Base-by-base conservation (phyloP, 2,888 invertebrate species). In the Acronicta leporina region DNA sequence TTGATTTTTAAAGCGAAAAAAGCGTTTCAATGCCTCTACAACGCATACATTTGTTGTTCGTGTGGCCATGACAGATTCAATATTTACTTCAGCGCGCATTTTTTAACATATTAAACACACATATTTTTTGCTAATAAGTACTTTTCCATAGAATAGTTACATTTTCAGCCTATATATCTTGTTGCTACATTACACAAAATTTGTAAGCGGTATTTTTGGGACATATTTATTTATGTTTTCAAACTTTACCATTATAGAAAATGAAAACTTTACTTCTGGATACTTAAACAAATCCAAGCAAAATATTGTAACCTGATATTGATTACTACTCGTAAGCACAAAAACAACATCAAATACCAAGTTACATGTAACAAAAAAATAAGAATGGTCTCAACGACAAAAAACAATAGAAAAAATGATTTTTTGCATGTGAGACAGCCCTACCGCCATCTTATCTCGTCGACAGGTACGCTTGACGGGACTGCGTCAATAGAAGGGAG, bases 381-480 rank as follows among this genome's bases (percentile, higher is more conserved):
- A 15, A 44, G 30, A 57, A 42, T 55, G 27, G 20, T 41, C 15
- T 1, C 0, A 16, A 11, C 5, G n/a, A 14, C 0, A 43, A 25
- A 35, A 53, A 43, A 30, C 4, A 27, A 25, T 25, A 13, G 6
- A 45, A 16, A 40, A 48, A 33, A 44, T 44, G 10, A 14, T 52
- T 54, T 55, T n/a, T 38, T 38, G 35, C 9, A 9, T 43, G 9
- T 1, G 47, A 63, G 81, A 5, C 87, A 90, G 68, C 91, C 92
- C 90, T 91, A 75, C 27, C 43, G 43, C 48, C 75, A 71, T 84
- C 87, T 89, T 90, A 90, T 91, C 90, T 88, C 75, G 79, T 72
- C 79, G 84, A 84, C 85, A 87, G 84, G 85, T 85, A 88, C 88
- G 91, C 88, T 88, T 90, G 89, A 90, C 86, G 86, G 82, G 74